Conservation (phyloP, 2,888 invertebrate species). For the Troides oblongomaculatus region DNA sequence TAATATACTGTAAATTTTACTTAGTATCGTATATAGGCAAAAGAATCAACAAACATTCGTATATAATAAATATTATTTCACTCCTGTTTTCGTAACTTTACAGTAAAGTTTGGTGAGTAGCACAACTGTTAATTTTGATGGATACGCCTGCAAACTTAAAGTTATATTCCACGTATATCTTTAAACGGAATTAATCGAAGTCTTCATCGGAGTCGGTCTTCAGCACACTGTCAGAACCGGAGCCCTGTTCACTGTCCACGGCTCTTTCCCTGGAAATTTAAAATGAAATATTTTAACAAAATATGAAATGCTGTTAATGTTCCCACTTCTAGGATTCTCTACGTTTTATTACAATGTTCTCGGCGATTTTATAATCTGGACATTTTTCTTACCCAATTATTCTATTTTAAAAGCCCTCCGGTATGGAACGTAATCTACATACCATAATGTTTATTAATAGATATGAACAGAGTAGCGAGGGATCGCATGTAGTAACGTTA, state of each 20-base stretch:
- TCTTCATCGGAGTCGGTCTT: conserved; percentile 77
- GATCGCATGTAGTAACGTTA: conserved; percentile 20
- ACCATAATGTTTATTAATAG: conserved; percentile 27
- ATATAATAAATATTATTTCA: not conserved
- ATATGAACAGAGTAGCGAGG: conserved; percentile 11
- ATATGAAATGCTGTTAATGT: not conserved
- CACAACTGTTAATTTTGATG: conserved; percentile 1
- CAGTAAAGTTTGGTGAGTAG: not conserved
- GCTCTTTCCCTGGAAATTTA: conserved; percentile 55
- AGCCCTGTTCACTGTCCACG: conserved; percentile 70
- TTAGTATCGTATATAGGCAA: not conserved
- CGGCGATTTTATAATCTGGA: not conserved
- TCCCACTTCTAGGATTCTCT: not conserved
- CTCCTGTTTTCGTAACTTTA: not conserved
- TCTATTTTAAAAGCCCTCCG: conserved; percentile 17
- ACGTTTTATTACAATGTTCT: not conserved
- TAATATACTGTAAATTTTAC: not conserved
- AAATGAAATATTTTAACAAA: not conserved
- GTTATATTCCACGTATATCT: conserved; percentile 11
- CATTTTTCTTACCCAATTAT: conserved; percentile 5
- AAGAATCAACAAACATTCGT: not conserved
- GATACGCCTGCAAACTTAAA: conserved; percentile 17
- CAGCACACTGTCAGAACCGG: conserved; percentile 73
- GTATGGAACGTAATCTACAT: conserved; percentile 20
- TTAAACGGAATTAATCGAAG: conserved; percentile 53